phyloP scores from a whole-genome alignment of 1,140 invertebrate species.

The Eciton burchellii region DNA sequence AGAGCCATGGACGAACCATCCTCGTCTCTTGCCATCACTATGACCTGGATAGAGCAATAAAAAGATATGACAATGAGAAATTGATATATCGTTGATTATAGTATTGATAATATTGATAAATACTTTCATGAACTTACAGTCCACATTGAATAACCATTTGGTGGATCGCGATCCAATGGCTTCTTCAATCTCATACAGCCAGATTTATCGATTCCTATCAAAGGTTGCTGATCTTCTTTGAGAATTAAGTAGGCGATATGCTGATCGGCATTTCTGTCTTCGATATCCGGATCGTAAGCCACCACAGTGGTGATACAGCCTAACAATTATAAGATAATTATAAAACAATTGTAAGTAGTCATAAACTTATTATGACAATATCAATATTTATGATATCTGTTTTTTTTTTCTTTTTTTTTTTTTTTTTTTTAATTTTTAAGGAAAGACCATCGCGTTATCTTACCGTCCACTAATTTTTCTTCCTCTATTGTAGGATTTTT shows the following conservation, averaged over 20 bases:
- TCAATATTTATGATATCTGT: too few species aligned
- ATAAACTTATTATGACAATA: constrained; percentile 26
- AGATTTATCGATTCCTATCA: constrained; percentile 89
- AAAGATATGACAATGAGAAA: background rate
- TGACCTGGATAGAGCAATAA: constrained; percentile 86
- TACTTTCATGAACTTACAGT: constrained; percentile 69
- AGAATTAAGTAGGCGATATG: constrained; percentile 92
- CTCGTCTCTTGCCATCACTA: constrained; percentile 94
- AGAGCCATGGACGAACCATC: constrained; percentile 88
- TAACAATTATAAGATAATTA: too few species aligned
- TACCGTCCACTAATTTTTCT: constrained; percentile 88
- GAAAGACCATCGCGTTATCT: constrained; percentile 78
- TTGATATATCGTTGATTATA: too few species aligned
- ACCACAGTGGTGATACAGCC: constrained; percentile 85
- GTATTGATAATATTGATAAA: too few species aligned
- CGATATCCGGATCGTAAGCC: constrained; percentile 95
- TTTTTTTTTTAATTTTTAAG: too few species aligned
- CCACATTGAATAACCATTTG: constrained; percentile 92
- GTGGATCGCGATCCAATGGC: constrained; percentile 94
- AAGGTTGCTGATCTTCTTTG: constrained; percentile 89
- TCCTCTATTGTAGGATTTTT: constrained; percentile 90
- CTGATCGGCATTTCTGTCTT: constrained; percentile 90
- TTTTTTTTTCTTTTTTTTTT: too few species aligned
- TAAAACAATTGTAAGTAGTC: background rate
- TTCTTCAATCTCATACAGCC: constrained; percentile 92